Conservation (phyloP, 2,888 invertebrate species). For the Glomeris marginata region DNA sequence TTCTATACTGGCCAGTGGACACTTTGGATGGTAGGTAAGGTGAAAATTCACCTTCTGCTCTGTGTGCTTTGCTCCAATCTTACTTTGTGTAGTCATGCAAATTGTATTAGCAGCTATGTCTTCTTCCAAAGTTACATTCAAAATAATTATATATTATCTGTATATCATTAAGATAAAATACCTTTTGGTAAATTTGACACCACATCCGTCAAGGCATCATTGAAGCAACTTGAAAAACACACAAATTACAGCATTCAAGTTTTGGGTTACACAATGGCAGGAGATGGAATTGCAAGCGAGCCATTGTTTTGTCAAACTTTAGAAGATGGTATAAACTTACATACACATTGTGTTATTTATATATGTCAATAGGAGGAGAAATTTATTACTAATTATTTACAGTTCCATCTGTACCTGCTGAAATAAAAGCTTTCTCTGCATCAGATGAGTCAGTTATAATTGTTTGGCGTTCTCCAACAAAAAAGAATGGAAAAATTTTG, state of each 20-base stretch:
- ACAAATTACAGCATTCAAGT: slow-evolving; percentile 13
- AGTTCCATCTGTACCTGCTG: slow-evolving; percentile 8
- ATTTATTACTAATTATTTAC: slow-evolving; percentile 3
- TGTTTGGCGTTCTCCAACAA: slow-evolving; percentile 7
- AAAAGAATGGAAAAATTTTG: slow-evolving; percentile 4
- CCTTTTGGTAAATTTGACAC: not conserved
- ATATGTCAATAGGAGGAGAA: no score
- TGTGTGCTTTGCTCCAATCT: no score
- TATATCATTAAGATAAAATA: no score
- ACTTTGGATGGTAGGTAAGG: slow-evolving; percentile 71
- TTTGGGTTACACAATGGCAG: slow-evolving; percentile 6
- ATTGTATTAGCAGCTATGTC: no score
- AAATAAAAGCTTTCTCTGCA: slow-evolving; percentile 8
- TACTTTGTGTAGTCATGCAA: no score
- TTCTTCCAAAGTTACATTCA: no score
- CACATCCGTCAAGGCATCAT: not conserved
- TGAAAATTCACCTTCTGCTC: not conserved
- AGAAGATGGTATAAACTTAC: slow-evolving; percentile 7
- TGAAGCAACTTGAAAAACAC: slow-evolving; percentile 8
- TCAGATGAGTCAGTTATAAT: slow-evolving; percentile 3
- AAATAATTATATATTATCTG: no score
- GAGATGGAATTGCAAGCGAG: slow-evolving; percentile 10
- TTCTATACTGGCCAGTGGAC: slow-evolving; percentile 77
- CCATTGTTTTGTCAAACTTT: slow-evolving; percentile 8
- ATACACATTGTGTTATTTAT: no score